phyloP scores from a whole-genome alignment of 2,888 invertebrate genomes.

The Drosophila quinaria region DNA sequence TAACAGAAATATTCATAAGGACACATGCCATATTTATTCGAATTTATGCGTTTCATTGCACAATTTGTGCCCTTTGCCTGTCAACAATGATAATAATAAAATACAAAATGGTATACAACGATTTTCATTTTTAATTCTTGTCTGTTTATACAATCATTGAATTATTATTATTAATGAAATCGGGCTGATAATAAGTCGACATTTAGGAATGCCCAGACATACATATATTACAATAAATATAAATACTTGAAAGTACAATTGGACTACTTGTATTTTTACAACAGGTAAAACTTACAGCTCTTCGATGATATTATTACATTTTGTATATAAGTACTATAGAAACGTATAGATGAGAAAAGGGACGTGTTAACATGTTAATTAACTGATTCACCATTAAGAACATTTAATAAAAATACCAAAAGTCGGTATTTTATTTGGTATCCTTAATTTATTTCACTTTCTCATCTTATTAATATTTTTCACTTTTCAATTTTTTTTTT shows the following conservation, averaged over 20 bases:
- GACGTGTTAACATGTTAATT: background rate
- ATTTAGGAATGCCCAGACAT: background rate
- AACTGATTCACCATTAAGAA: conserved; percentile 5
- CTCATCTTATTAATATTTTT: background rate
- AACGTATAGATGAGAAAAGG: background rate
- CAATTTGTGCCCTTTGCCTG: conserved; percentile 5
- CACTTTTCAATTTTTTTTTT: background rate
- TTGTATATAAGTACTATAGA: conserved; percentile 29
- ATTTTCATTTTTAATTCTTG: background rate
- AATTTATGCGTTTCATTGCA: conserved; percentile 12
- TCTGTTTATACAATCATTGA: background rate
- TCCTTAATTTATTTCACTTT: background rate
- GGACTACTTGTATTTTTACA: conserved; percentile 25
- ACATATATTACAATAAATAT: conserved; percentile 23
- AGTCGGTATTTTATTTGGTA: background rate
- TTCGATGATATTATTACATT: conserved; percentile 50
- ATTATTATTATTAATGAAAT: conserved; percentile 1
- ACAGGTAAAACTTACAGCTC: conserved; percentile 71
- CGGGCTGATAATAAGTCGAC: background rate
- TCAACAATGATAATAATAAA: conserved; percentile 1
- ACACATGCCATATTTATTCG: conserved; percentile 20
- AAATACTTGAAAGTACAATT: conserved; percentile 7
- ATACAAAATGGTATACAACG: background rate
- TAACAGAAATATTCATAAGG: conserved; percentile 12
- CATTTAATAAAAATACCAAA: conserved; percentile 4